These are phyloP conservation scores for Setophaga coronata DNA, from an alignment of 2,113 vertebrate species.

Conservation along the genomic window DNA sequence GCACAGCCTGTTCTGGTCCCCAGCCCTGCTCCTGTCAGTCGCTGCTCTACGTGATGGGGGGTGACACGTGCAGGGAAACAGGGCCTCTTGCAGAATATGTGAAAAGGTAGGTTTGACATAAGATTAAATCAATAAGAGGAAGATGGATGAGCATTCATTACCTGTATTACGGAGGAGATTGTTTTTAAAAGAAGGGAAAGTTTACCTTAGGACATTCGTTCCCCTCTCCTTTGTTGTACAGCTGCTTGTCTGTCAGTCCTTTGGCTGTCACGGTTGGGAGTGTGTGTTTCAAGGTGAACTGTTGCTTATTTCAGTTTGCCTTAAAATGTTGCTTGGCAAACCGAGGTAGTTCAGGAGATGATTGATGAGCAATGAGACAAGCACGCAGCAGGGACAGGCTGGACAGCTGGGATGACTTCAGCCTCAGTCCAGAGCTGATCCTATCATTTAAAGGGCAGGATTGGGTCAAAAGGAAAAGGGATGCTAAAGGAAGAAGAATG, in stretches of 20 bases:
- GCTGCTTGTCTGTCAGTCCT: slow-evolving; percentile 9
- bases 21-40: neutral
- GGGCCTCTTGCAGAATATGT: neutral
- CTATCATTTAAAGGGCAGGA: slow-evolving; percentile 20
- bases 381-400: neutral
- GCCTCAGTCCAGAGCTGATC: slow-evolving; percentile 11
- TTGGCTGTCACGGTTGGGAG: neutral
- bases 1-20: neutral
- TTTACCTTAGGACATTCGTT: slow-evolving; percentile 28
- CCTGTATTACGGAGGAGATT: neutral
- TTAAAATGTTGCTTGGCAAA: slow-evolving; percentile 51
- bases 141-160: slow-evolving; percentile 54
- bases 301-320: slow-evolving; percentile 43
- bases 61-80: neutral
- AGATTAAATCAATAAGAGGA: slow-evolving; percentile 44
- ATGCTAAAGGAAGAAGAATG: slow-evolving; percentile 1
- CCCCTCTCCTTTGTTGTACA: neutral
- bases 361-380: slow-evolving; percentile 59
- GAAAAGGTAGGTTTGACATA: slow-evolving; percentile 27
- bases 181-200: slow-evolving; percentile 13
- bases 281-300: slow-evolving; percentile 52
- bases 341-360: neutral
- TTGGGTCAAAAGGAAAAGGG: neutral
- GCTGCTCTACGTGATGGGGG: neutral
- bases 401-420: slow-evolving; percentile 60